These are phyloP conservation scores for Sympetrum striolatum DNA, from an alignment of 2,888 invertebrate species.

Conservation along the genomic window DNA sequence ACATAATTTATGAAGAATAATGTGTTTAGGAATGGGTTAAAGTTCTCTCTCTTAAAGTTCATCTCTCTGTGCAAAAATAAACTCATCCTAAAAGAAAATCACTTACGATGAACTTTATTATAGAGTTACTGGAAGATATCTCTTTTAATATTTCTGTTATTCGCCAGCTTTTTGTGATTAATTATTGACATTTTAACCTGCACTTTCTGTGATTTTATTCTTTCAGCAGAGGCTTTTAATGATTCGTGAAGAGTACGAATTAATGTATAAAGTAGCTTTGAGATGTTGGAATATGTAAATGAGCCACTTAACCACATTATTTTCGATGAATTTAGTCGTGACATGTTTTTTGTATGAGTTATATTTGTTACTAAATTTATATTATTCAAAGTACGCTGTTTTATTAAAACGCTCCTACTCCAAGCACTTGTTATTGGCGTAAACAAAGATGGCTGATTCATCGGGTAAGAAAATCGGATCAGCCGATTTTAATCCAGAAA, in stretches of 20 bases:
- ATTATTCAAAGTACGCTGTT: not conserved
- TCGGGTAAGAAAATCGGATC: conserved; percentile 64
- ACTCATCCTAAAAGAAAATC: too few relatives aligned
- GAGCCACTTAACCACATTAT: not conserved
- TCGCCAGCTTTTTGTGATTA: not conserved
- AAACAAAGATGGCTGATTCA: conserved; percentile 46
- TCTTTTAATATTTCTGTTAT: not conserved
- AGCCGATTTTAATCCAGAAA: conserved; percentile 74
- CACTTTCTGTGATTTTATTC: not conserved
- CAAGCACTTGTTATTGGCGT: conserved; percentile 12
- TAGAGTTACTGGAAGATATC: not conserved
- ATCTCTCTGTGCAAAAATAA: too few relatives aligned
- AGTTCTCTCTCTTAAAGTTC: too few relatives aligned
- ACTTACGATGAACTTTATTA: not conserved
- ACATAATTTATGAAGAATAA: not conserved
- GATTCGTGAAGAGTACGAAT: not conserved
- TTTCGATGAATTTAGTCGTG: not conserved
- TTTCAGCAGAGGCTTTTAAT: not conserved
- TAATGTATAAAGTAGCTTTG: not conserved
- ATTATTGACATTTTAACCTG: not conserved
- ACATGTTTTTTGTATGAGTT: conserved; percentile 8
- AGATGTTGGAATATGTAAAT: not conserved
- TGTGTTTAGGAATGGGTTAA: not conserved
- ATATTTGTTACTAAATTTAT: conserved; percentile 24
- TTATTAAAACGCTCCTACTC: not conserved